Evolutionary conservation across 2,113 vertebrate species (phyloP), one percentile per base, ranked within the genome.

Genomic region (Chaetops frenatus): DNA sequence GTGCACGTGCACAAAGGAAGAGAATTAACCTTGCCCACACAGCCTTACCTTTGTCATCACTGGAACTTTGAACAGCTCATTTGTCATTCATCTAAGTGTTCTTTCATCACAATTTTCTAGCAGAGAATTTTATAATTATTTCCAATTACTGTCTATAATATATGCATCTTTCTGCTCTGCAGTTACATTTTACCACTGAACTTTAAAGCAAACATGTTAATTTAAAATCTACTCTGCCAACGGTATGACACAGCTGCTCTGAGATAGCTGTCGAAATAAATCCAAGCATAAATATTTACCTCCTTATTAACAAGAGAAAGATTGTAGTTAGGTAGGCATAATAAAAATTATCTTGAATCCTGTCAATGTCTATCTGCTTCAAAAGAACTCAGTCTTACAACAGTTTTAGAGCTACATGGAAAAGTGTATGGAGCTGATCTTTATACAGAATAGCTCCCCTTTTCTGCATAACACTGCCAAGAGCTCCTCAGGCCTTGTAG

Each of bases 261-360:
- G 2, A 97, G 95, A 96, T 84, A 97, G 76, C 92, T 97, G 93
- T 94, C 51, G n/a, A 97, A 97, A 69, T 90, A 98, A 97, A 97
- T 95, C 92, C 93, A 96, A 97, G 94, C 93, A 85, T 94, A 97
- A 96, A 97, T 97, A 94, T 97, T 97, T 98, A 95, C 96, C 94
- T 96, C 90, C 96, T 97, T 97, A 96, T 94, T 78, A 96, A 95
- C 95, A 97, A 97, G 95, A 96, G 94, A 95, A 95, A 95, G 64
- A 92, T 6, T 65, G 65, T 45, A 88, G 81, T 66, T 91, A 91
- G 76, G 76, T 91, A 96, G 93, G 95, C 89, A 83, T 47, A 86
- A 94, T 95, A 96, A 97, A 95, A 97, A 95, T 92, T 88, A 86
- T 93, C 95, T 61, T 96, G 92, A 91, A 92, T 94, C 77, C 94